A percentile compares a stretch with the other conserved stretches of the same genome.
These are phyloP conservation scores for Nothocercus nigrocapillus DNA, from an alignment of 2,113 vertebrate genomes.

Conservation along the genomic window DNA sequence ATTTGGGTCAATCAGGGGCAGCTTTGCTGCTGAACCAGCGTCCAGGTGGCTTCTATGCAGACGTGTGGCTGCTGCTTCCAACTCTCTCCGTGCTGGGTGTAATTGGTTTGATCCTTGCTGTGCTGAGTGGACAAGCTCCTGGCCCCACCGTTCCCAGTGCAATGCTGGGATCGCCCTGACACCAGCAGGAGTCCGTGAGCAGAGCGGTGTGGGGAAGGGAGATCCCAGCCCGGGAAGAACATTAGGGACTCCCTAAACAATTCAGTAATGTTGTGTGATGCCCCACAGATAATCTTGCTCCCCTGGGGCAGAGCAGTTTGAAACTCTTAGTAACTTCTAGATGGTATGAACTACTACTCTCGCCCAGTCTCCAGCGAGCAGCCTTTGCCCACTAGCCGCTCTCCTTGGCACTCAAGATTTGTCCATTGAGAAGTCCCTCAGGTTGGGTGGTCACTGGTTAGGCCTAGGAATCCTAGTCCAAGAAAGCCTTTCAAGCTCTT, in stretches of 20 bases:
- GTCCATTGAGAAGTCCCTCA: slow-evolving; percentile 11
- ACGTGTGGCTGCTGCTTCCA: too few species aligned
- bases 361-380: background rate
- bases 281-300: fast-evolving
- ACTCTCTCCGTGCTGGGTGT: background rate
- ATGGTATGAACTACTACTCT: background rate
- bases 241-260: background rate
- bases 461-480: slow-evolving; percentile 28
- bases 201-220: fast-evolving
- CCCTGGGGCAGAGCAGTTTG: background rate
- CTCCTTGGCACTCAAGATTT: slow-evolving; percentile 49
- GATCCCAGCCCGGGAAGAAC: background rate
- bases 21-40: background rate
- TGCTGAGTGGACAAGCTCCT: background rate
- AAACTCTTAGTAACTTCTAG: fast-evolving
- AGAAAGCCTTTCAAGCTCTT: slow-evolving; percentile 26
- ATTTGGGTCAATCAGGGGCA: background rate
- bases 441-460: background rate
- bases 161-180: background rate
- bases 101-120: background rate
- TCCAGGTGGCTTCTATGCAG: background rate
- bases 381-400: background rate
- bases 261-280: background rate
- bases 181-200: fast-evolving
- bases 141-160: fast-evolving